These are phyloP conservation scores for Pituophis catenifer DNA, from an alignment of 2,113 vertebrate species.

Conservation along the genomic window DNA sequence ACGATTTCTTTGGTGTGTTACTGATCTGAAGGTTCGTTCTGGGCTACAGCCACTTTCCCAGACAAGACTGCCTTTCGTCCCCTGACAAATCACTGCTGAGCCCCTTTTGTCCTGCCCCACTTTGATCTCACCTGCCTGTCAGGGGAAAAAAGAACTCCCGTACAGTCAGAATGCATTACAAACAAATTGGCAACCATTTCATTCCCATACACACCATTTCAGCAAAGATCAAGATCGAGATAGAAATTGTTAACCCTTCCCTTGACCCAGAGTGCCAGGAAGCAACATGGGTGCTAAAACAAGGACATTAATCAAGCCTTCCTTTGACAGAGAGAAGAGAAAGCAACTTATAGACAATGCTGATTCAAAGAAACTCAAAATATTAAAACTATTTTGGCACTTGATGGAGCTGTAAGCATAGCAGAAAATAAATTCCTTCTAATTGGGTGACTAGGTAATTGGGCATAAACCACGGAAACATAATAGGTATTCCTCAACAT, in stretches of 20 bases:
- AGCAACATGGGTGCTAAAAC: not conserved
- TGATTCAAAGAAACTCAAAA: conserved; percentile 25
- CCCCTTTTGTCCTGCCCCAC: conserved; percentile 83
- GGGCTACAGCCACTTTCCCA: conserved; percentile 80
- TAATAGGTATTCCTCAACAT: conserved; percentile 48
- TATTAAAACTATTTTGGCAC: conserved; percentile 12
- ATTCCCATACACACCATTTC: conserved; percentile 72
- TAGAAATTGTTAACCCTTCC: conserved; percentile 70
- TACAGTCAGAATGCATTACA: conserved; percentile 88
- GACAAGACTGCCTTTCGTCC: conserved; percentile 87
- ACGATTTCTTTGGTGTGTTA: conserved; percentile 84
- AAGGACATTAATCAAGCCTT: conserved; percentile 37
- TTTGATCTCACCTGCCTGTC: conserved; percentile 98
- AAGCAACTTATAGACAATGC: not conserved
- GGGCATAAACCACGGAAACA: conserved; percentile 51
- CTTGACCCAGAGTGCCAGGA: not conserved
- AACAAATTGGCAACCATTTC: conserved; percentile 89
- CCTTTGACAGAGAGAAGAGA: not conserved
- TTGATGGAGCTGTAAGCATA: conserved; percentile 28
- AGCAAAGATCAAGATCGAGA: conserved; percentile 62
- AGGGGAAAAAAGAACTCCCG: conserved; percentile 81
- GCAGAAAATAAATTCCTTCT: conserved; percentile 55
- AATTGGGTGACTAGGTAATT: conserved; percentile 54
- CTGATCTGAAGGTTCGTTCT: conserved; percentile 87
- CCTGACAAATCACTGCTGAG: conserved; percentile 94